These are phyloP conservation scores for Eristalis tenax DNA, from an alignment of 2,888 invertebrate genomes.

Conservation along the genomic window DNA sequence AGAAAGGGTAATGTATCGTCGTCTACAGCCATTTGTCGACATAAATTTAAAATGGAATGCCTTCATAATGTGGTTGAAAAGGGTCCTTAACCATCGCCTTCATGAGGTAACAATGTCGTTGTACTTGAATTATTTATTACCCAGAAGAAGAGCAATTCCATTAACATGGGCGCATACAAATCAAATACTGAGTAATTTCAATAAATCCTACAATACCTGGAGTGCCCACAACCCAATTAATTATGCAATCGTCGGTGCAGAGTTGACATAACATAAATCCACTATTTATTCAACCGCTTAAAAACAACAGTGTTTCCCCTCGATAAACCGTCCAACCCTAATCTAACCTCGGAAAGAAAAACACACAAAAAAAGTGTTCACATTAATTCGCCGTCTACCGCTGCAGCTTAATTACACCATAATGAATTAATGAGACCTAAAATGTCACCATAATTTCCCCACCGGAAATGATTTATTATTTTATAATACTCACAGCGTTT, in stretches of 20 bases:
- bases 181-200: constrained; percentile 16
- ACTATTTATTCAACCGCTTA: constrained; percentile 47
- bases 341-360: constrained; percentile 39
- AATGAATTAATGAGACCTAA: constrained; percentile 73
- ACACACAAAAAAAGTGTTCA: constrained; percentile 32
- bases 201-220: constrained; percentile 22
- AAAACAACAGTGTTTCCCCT: constrained; percentile 40
- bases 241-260: constrained; percentile 31
- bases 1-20: not conserved
- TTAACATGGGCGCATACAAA: not conserved
- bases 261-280: constrained; percentile 39
- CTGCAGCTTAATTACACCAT: constrained; percentile 56
- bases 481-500: constrained; percentile 49
- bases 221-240: constrained; percentile 26
- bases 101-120: not conserved
- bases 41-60: not conserved
- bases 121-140: not conserved
- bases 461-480: constrained; percentile 68
- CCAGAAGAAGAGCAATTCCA: not conserved
- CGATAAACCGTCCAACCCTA: constrained; percentile 63
- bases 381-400: constrained; percentile 58
- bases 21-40: not conserved
- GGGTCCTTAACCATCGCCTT: not conserved
- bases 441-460: constrained; percentile 68
- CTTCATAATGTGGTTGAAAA: not conserved